A percentile compares a stretch with the other conserved stretches of the same genome.
Conservation (phyloP, 2,113 vertebrate genomes). For the Porphyrio hochstetteri region DNA sequence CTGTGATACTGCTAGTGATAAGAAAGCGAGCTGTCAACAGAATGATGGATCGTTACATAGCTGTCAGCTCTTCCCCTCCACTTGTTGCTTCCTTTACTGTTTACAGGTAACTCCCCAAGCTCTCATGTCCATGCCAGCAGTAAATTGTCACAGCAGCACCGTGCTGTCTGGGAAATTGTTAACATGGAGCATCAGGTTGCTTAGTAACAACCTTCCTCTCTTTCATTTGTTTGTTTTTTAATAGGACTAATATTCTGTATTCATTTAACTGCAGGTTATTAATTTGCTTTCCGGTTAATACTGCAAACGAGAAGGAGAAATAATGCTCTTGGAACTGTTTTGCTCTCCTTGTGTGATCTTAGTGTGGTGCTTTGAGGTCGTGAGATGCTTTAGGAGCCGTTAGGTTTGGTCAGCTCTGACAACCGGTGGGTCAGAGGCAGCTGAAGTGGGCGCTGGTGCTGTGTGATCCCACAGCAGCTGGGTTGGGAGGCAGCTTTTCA, state of each 20-base stretch:
- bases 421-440: neutral
- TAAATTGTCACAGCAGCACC: neutral
- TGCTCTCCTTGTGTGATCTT: neutral
- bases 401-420: neutral
- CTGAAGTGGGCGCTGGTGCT: neutral
- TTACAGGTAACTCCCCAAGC: neutral
- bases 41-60: neutral
- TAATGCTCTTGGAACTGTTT: neutral
- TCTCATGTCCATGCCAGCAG: accelerated
- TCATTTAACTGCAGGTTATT: neutral
- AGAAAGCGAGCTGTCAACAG: neutral
- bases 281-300: neutral
- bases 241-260: neutral
- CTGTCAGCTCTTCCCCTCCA: neutral
- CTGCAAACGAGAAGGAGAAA: neutral
- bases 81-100: neutral
- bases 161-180: neutral
- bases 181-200: neutral
- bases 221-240: neutral
- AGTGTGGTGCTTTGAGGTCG: accelerated
- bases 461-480: accelerated
- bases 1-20: neutral
- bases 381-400: neutral
- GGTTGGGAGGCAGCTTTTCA: neutral
- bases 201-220: constrained; percentile 4